Percentiles rank a stretch among this genome's conserved stretches.
Evolutionary conservation across 2,113 vertebrate species (phyloP).

Genomic region (Carassius gibelio): DNA sequence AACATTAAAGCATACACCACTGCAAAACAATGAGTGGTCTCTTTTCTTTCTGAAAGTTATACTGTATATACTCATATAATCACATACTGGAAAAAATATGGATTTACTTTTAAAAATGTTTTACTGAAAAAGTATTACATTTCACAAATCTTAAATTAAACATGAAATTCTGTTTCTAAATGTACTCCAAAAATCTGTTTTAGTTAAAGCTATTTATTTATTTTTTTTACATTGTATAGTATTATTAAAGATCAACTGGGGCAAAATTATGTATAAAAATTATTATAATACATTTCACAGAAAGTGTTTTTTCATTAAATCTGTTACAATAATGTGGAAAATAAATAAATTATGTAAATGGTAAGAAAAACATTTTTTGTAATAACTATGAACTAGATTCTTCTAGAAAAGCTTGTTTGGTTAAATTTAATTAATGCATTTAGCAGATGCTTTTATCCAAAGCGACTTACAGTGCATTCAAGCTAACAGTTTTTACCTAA

Average conservation of each 20-base stretch:
- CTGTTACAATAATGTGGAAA: neutral
- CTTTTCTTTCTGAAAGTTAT: neutral
- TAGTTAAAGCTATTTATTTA: neutral
- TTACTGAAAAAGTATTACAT: neutral
- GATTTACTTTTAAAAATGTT: neutral
- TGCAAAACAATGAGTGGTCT: neutral
- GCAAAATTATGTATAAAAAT: neutral
- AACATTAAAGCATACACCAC: neutral
- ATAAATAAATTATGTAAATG: neutral
- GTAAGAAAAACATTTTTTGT: neutral
- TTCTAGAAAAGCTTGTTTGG: neutral
- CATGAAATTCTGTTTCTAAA: too few species aligned
- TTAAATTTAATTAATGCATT: neutral
- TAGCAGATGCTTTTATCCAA: too few species aligned
- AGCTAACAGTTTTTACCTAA: too few species aligned
- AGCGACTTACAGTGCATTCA: too few species aligned
- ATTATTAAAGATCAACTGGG: neutral
- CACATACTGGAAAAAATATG: neutral
- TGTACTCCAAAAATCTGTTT: neutral
- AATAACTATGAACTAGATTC: neutral
- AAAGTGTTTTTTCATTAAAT: neutral
- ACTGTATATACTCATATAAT: neutral
- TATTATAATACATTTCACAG: neutral
- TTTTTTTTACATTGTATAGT: neutral
- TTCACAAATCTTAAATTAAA: neutral